Base-by-base conservation (phyloP, 2,797 vertebrate species). In the Falco naumanni region DNA sequence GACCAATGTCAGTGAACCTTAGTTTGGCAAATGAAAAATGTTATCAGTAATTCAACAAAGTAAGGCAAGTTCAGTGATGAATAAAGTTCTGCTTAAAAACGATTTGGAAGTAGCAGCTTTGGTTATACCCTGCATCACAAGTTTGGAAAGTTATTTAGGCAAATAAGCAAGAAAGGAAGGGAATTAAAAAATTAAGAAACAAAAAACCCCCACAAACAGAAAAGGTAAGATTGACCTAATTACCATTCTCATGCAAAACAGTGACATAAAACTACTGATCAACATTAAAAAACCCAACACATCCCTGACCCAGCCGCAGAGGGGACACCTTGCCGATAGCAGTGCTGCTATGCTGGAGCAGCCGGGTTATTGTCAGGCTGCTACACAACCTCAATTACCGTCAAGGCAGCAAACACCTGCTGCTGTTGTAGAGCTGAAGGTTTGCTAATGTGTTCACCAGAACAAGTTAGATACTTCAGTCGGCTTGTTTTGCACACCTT, bases 31-130 rank as follows among this genome's bases (percentile, higher is more conserved):
- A 97, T 54, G 87, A 90, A 96, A 97, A 97, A 95, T 89, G 89
- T 93, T 97, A 96, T 96, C 96, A 96, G 95, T 70, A 95, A 95
- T 95, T 90, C 92, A 95, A 95, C 92, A 96, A 93, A 95, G 93
- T 18, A 51, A 90, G 83, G 59, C 93, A 94, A 90, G 87, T 90
- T 92, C 90, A 95, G 81, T 22, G 65, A 82, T 47, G 81, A 96
- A 96, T 93, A 87, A 96, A 95, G 83, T 90, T 70, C 78, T 94
- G 64, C 60, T 89, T 88, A 61, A 74, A 90, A 96, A 90, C 4
- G 0, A 95, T 89, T 91, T 91, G 88, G 76, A 95, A 88, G 70
- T 47, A 88, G 83, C 34, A 65, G 68, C 56, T 85, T 82, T 13
- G 54, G 61, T 68, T 90, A 29, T 34, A 51, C 37, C 81, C 92